These are phyloP conservation scores for Brenthis ino DNA, from an alignment of 2,888 invertebrate species.

Conservation along the genomic window DNA sequence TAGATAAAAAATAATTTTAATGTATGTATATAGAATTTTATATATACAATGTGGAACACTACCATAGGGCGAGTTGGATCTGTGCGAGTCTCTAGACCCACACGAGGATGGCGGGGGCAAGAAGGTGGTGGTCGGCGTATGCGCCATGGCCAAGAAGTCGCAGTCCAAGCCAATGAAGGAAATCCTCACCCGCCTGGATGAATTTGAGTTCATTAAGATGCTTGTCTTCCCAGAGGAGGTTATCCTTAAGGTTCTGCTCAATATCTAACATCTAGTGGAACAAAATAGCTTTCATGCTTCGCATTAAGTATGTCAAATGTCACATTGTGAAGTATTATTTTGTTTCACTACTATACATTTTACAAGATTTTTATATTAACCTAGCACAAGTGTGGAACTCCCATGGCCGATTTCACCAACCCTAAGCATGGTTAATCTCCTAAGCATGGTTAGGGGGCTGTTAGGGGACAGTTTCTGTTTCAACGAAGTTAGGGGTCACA, in stretches of 20 bases:
- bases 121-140: slow-evolving; percentile 98
- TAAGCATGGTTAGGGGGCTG: too few species aligned
- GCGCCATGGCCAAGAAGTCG: slow-evolving; percentile 99
- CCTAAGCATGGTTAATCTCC: too few species aligned
- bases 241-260: slow-evolving; percentile 91
- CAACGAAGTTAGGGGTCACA: too few species aligned
- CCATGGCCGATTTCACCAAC: too few species aligned
- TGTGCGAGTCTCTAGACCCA: slow-evolving; percentile 85
- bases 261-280: slow-evolving; percentile 77
- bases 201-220: slow-evolving; percentile 98
- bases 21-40: not conserved
- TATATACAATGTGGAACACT: not conserved
- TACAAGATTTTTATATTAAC: slow-evolving; percentile 33
- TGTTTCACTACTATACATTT: slow-evolving; percentile 41
- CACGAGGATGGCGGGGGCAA: slow-evolving; percentile 87
- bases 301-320: slow-evolving; percentile 9
- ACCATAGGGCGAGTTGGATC: slow-evolving; percentile 88
- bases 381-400: slow-evolving; percentile 19
- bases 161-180: slow-evolving; percentile 99
- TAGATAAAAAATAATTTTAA: too few species aligned
- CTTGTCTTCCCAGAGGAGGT: slow-evolving; percentile 97
- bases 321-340: slow-evolving; percentile 37
- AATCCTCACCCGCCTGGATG: slow-evolving; percentile 96
- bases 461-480: too few species aligned
- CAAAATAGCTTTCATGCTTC: slow-evolving; percentile 55